A percentile compares a stretch with the other conserved stretches of the same genome.
phyloP scores from a whole-genome alignment of 1,140 invertebrate species.

The Halictus rubicundus region DNA sequence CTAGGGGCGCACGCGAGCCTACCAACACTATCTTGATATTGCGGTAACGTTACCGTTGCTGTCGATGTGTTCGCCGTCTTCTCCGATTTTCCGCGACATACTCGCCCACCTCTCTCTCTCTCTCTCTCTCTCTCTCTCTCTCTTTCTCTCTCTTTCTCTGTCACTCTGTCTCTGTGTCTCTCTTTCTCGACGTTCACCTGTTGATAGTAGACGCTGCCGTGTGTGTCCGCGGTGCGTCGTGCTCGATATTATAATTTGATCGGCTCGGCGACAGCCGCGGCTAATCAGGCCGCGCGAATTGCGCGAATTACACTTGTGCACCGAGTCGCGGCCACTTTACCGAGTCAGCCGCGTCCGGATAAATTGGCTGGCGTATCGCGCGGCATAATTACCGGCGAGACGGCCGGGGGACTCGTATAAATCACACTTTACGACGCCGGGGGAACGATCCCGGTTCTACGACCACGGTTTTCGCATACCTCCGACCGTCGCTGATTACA shows the following conservation, averaged over 20 bases:
- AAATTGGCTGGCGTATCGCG: slow-evolving; percentile 57
- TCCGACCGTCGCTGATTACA: too few species aligned
- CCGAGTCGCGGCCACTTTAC: slow-evolving; percentile 39
- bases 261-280: slow-evolving; percentile 33
- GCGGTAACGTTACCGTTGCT: too few species aligned
- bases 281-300: slow-evolving; percentile 52
- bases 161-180: too few species aligned
- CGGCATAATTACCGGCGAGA: slow-evolving; percentile 58
- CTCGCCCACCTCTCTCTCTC: slow-evolving; percentile 6
- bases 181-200: slow-evolving; percentile 12
- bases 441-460: slow-evolving; percentile 1
- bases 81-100: neutral
- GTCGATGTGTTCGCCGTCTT: too few species aligned
- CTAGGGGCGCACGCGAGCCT: too few species aligned
- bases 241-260: slow-evolving; percentile 47
- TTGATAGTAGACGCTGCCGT: slow-evolving; percentile 12
- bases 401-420: slow-evolving; percentile 64
- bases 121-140: too few species aligned
- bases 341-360: slow-evolving; percentile 35
- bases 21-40: too few species aligned
- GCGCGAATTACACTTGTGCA: slow-evolving; percentile 34
- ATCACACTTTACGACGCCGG: slow-evolving; percentile 73
- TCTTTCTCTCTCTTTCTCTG: too few species aligned
- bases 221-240: neutral
- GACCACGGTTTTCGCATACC: too few species aligned